Conservation (phyloP, 2,888 invertebrate species). For the Pollenia angustigena region DNA sequence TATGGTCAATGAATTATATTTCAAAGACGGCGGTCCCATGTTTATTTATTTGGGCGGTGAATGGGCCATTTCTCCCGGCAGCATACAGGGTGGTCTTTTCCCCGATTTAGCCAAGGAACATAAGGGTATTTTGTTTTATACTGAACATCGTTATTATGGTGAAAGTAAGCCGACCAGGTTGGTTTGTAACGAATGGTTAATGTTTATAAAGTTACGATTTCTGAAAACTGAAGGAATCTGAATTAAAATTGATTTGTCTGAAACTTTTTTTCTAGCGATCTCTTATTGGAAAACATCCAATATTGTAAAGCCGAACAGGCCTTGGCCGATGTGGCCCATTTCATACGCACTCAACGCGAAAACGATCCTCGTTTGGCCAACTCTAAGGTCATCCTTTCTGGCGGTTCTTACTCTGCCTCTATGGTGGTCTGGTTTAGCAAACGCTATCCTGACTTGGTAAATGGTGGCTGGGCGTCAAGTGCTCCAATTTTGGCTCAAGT, state of each 20-base stretch:
- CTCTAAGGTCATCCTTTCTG: constrained; percentile 85
- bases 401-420: constrained; percentile 88
- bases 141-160: constrained; percentile 94
- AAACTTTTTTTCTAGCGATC: constrained; percentile 80
- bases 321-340: constrained; percentile 87
- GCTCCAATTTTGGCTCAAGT: constrained; percentile 87
- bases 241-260: not conserved
- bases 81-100: constrained; percentile 87
- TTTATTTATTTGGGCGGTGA: constrained; percentile 89
- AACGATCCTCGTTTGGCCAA: constrained; percentile 79
- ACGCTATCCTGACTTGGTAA: constrained; percentile 87
- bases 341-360: constrained; percentile 85
- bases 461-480: constrained; percentile 87
- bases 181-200: not conserved
- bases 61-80: constrained; percentile 87
- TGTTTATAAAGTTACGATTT: no score
- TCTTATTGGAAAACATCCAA: constrained; percentile 85
- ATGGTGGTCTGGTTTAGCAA: constrained; percentile 89
- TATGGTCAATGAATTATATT: constrained; percentile 85
- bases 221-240: no score
- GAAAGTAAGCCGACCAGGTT: constrained; percentile 87
- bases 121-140: constrained; percentile 88
- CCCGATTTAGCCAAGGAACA: constrained; percentile 86
- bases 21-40: constrained; percentile 85
- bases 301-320: constrained; percentile 88